phyloP scores from a whole-genome alignment of 2,888 invertebrate species.

The Calameuta filiformis region DNA sequence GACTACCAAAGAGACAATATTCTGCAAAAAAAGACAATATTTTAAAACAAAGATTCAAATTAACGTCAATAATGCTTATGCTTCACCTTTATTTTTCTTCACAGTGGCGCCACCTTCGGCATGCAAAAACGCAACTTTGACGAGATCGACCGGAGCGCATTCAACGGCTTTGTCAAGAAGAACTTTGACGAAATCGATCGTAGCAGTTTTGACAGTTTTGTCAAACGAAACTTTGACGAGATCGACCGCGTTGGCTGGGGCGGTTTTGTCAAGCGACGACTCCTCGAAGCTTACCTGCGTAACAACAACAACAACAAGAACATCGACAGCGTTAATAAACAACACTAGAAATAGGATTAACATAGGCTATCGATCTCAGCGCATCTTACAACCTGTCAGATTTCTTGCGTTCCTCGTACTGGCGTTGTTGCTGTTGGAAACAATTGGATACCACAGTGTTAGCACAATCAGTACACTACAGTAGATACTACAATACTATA shows the following conservation, averaged over 20 bases:
- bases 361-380: neutral
- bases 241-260: conserved; percentile 66
- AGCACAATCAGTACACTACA: neutral
- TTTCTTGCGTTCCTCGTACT: neutral
- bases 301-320: neutral
- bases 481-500: neutral
- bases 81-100: neutral
- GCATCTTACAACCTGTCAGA: neutral
- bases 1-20: neutral
- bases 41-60: neutral
- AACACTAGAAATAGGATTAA: neutral
- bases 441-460: neutral
- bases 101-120: conserved; percentile 61
- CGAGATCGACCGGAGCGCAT: conserved; percentile 71
- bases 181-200: conserved; percentile 77
- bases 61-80: neutral
- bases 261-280: conserved; percentile 63
- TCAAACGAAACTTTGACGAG: conserved; percentile 69
- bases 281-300: conserved; percentile 24
- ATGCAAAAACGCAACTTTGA: conserved; percentile 70
- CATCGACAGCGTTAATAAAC: neutral
- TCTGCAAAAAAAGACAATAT: neutral
- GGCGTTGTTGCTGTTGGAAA: neutral
- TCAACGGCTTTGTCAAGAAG: conserved; percentile 69
- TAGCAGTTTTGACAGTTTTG: conserved; percentile 71